Percentiles rank a stretch among this genome's conserved stretches.
Conservation (phyloP, 2,113 vertebrate species). For the Hyla sarda region DNA sequence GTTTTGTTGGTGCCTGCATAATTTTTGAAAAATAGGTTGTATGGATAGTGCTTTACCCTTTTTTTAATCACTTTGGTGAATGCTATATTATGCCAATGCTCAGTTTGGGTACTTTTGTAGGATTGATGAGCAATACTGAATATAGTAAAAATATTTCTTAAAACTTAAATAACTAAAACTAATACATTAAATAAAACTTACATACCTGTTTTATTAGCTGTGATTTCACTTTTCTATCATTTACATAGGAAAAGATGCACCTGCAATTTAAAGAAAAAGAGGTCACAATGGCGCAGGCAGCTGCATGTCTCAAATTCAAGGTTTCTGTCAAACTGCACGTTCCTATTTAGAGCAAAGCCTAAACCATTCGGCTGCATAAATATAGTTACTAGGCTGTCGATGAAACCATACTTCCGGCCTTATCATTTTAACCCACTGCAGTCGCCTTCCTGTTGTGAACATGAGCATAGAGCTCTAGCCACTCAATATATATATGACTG, state of each 20-base stretch:
- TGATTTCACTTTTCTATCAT: not conserved
- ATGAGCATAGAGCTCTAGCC: not conserved
- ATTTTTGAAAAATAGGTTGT: no score
- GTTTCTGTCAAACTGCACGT: not conserved
- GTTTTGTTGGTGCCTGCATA: not conserved
- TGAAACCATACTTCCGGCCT: slow-evolving; percentile 10
- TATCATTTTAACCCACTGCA: not conserved
- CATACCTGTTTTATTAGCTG: slow-evolving; percentile 13
- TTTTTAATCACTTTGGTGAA: no score
- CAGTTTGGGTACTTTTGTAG: not conserved
- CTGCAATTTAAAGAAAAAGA: slow-evolving; percentile 10
- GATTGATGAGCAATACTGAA: not conserved
- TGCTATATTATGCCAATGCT: no score
- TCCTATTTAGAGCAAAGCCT: not conserved
- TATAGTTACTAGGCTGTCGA: not conserved
- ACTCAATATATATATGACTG: not conserved
- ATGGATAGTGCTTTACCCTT: no score
- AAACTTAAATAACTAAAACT: not conserved
- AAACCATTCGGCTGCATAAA: slow-evolving; percentile 12
- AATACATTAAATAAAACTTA: not conserved
- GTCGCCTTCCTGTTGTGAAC: not conserved
- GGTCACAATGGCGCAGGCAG: not conserved
- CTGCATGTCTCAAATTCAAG: not conserved
- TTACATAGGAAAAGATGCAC: not conserved
- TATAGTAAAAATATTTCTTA: not conserved